These are phyloP conservation scores for Belgica antarctica DNA, from an alignment of 2,888 invertebrate species.

Conservation along the genomic window DNA sequence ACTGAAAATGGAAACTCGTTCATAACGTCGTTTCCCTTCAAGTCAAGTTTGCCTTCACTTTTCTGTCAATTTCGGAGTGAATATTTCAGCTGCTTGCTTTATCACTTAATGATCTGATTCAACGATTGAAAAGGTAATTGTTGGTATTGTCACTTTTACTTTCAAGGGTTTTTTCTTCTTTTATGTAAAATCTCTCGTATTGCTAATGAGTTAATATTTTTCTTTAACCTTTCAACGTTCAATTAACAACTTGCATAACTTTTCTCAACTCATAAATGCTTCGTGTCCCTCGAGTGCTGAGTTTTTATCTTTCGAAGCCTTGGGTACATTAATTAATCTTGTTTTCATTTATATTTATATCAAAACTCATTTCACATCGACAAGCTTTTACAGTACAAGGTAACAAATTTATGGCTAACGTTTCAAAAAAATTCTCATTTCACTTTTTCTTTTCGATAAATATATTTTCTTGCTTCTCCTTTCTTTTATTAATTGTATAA, in stretches of 20 bases:
- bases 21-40: neutral
- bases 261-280: neutral
- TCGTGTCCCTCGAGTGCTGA: neutral
- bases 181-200: neutral
- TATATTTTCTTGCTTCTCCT: neutral
- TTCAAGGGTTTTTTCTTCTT: neutral
- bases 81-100: neutral
- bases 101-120: neutral
- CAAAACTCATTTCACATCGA: slow-evolving; percentile 34
- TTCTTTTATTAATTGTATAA: slow-evolving; percentile 17
- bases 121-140: slow-evolving; percentile 17
- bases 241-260: neutral
- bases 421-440: slow-evolving; percentile 13
- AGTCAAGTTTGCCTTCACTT: neutral
- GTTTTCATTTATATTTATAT: slow-evolving; percentile 10
- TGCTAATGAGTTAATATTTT: neutral
- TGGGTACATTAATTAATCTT: slow-evolving; percentile 4
- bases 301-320: neutral
- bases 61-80: neutral
- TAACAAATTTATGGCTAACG: slow-evolving; percentile 19
- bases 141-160: slow-evolving; percentile 21
- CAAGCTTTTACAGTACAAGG: slow-evolving; percentile 26
- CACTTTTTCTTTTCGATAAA: slow-evolving; percentile 2
- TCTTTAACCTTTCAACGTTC: neutral
- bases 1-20: neutral